phyloP scores from a whole-genome alignment of 2,888 invertebrate species.

The Dione juno region DNA sequence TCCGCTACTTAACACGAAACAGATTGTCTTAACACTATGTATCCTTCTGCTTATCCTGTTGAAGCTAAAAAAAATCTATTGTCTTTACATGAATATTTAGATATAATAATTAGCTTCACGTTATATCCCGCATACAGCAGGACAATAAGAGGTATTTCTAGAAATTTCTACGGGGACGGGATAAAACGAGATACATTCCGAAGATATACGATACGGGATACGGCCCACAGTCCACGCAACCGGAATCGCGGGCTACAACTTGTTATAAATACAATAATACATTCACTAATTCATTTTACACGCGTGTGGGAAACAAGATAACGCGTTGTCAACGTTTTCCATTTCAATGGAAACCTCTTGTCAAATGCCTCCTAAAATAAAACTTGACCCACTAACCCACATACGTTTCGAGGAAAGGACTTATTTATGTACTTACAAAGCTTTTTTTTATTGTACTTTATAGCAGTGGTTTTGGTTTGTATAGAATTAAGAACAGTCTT shows the following conservation, averaged over 20 bases:
- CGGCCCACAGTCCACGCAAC: too few species aligned
- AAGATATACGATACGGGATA: too few species aligned
- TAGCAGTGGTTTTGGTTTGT: not conserved
- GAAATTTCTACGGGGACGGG: too few species aligned
- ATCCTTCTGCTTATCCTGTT: too few species aligned
- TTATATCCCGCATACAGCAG: too few species aligned
- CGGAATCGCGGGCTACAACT: not conserved
- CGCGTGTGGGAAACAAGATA: slow-evolving; percentile 16
- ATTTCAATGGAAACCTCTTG: slow-evolving; percentile 21
- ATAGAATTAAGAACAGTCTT: slow-evolving; percentile 3
- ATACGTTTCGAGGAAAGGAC: slow-evolving; percentile 15
- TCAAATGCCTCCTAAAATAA: slow-evolving; percentile 26
- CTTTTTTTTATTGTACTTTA: slow-evolving; percentile 21
- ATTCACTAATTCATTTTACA: slow-evolving; percentile 8
- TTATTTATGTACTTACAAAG: slow-evolving; percentile 24
- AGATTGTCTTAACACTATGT: too few species aligned
- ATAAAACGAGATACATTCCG: too few species aligned
- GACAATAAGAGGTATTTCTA: too few species aligned
- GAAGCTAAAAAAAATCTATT: too few species aligned
- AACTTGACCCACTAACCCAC: slow-evolving; percentile 34
- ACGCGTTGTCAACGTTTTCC: slow-evolving; percentile 9
- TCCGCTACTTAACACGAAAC: too few species aligned
- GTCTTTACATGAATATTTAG: too few species aligned
- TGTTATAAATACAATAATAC: not conserved
- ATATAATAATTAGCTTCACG: too few species aligned